Evolutionary conservation across 2,888 invertebrate species (phyloP).

Genomic region (Acholoe squamosa): DNA sequence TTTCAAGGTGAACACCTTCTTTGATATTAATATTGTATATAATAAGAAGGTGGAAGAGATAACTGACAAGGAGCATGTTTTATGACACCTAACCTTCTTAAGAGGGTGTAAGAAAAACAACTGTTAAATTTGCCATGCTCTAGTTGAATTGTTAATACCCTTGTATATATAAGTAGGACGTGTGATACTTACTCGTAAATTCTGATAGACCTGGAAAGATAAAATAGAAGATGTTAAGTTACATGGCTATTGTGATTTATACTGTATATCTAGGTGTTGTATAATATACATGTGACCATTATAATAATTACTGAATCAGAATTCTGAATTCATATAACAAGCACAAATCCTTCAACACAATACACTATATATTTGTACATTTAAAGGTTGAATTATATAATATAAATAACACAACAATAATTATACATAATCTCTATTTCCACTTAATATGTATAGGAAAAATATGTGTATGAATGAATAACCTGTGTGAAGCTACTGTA

Average conservation of each 20-base stretch:
- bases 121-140: slow-evolving; percentile 5
- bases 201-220: slow-evolving; percentile 51
- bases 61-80: neutral
- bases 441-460: neutral
- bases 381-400: neutral
- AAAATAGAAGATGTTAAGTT: slow-evolving; percentile 19
- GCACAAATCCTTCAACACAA: no score
- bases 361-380: neutral
- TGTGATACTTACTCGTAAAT: slow-evolving; percentile 47
- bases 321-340: no score
- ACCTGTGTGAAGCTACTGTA: neutral
- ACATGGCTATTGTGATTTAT: neutral
- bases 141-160: neutral
- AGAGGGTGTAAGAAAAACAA: neutral
- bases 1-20: slow-evolving; percentile 15
- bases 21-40: neutral
- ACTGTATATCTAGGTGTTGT: no score
- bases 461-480: neutral
- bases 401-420: neutral
- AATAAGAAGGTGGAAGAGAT: no score
- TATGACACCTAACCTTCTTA: neutral
- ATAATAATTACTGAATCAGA: no score
- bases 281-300: no score
- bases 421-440: neutral
- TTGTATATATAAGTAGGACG: neutral